Evolutionary conservation across 2,113 vertebrate species (phyloP).

Genomic region (Mystacornis crossleyi): DNA sequence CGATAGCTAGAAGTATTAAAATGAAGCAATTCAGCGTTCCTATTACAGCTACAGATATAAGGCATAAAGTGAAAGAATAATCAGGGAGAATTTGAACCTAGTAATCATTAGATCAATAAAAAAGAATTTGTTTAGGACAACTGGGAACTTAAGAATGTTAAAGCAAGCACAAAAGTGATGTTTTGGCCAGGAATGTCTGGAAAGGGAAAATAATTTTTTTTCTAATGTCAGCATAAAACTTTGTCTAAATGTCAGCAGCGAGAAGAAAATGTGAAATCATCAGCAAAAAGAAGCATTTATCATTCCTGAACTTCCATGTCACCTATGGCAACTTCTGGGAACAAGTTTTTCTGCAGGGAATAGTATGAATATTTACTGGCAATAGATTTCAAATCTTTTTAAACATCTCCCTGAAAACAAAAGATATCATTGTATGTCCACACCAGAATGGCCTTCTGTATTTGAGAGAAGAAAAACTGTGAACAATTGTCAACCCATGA

Average conservation of each 20-base stretch:
- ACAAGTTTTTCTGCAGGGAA: constrained; percentile 35
- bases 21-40: not conserved
- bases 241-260: constrained; percentile 53
- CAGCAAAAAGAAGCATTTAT: constrained; percentile 54
- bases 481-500: too few relatives aligned
- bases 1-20: not conserved
- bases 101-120: constrained; percentile 59
- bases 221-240: constrained; percentile 59
- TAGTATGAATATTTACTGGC: constrained; percentile 25
- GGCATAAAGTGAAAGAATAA: constrained; percentile 38
- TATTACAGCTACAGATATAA: not conserved
- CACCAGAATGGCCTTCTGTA: not conserved
- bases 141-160: constrained; percentile 45
- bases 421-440: not conserved
- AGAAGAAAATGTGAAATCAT: constrained; percentile 53
- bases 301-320: constrained; percentile 46
- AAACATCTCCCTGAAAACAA: constrained; percentile 17
- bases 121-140: constrained; percentile 29
- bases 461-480: not conserved
- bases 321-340: constrained; percentile 40
- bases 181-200: constrained; percentile 37
- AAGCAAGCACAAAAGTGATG: constrained; percentile 39
- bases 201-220: constrained; percentile 30
- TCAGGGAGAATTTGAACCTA: constrained; percentile 35
- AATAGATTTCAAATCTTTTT: constrained; percentile 8